A percentile compares a stretch with the other conserved stretches of the same genome.
Conservation (phyloP, 2,888 invertebrate genomes). For the Fragum sueziense region DNA sequence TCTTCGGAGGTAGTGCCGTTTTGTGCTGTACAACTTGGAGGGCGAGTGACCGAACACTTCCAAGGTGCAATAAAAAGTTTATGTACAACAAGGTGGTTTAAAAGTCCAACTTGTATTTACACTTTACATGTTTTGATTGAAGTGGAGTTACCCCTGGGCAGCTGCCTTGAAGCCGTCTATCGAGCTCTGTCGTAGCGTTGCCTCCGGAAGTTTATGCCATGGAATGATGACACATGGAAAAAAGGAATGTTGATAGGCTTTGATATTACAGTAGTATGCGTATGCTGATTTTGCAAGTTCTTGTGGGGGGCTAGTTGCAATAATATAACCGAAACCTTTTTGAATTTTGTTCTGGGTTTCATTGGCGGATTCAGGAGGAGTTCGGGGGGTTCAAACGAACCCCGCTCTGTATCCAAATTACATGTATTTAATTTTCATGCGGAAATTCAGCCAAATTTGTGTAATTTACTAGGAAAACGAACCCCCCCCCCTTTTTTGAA, state of each 20-base stretch:
- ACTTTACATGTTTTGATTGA: background rate
- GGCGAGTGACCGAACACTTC: background rate
- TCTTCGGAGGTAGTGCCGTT: background rate
- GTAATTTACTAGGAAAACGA: too few relatives aligned
- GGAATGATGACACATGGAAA: background rate
- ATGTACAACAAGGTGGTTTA: background rate
- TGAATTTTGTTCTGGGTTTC: too few relatives aligned
- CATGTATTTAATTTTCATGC: too few relatives aligned
- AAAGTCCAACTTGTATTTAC: background rate
- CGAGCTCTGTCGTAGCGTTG: background rate
- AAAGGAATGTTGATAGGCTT: slow-evolving; percentile 16
- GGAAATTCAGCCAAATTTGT: too few relatives aligned
- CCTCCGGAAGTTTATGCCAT: background rate
- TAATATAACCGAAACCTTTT: too few relatives aligned
- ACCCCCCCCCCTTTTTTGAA: too few relatives aligned
- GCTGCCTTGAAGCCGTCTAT: slow-evolving; percentile 6
- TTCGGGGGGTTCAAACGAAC: too few relatives aligned
- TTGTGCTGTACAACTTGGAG: background rate
- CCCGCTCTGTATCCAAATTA: too few relatives aligned
- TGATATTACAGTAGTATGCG: background rate
- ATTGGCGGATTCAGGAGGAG: too few relatives aligned
- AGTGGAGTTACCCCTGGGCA: background rate
- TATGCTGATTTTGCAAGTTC: too few relatives aligned
- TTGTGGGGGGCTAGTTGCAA: too few relatives aligned
- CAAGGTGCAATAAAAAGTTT: background rate